phyloP scores from a whole-genome alignment of 64 coral and sea anemone genomes.

The Montipora foliosa region DNA sequence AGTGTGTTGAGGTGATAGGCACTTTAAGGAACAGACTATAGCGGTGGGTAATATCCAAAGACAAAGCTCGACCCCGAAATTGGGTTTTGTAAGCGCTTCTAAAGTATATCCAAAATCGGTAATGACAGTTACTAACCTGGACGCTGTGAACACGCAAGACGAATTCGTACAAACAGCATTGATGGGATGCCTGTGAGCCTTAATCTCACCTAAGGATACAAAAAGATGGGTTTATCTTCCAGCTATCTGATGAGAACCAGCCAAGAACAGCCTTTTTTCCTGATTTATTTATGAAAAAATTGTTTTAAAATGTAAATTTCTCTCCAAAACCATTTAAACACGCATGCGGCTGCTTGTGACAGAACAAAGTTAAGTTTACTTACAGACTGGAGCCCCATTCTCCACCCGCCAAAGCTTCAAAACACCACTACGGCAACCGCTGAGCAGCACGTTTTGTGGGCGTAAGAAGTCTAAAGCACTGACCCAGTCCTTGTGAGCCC shows the following conservation, averaged over 20 bases:
- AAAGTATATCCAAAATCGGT: too few species aligned
- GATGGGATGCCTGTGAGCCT: slow-evolving; percentile 95
- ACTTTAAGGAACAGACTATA: too few species aligned
- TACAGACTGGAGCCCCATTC: slow-evolving; percentile 81
- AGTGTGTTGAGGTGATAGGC: too few species aligned
- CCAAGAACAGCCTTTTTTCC: too few species aligned
- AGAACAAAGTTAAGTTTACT: slow-evolving; percentile 30
- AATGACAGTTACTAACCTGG: slow-evolving; percentile 63
- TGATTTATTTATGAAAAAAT: too few species aligned
- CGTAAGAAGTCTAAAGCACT: slow-evolving; percentile 90
- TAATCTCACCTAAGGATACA: slow-evolving; percentile 83
- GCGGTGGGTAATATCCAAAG: too few species aligned
- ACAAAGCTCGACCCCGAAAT: too few species aligned
- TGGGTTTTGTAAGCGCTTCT: too few species aligned
- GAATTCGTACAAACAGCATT: slow-evolving; percentile 97
- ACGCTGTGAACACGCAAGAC: slow-evolving; percentile 92
- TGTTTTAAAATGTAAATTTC: too few species aligned
- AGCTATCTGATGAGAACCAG: too few species aligned
- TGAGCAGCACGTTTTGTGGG: slow-evolving; percentile 82
- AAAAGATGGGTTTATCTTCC: background rate
- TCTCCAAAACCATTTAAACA: background rate
- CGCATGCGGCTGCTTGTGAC: too few species aligned
- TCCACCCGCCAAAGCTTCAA: slow-evolving; percentile 94
- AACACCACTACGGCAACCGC: slow-evolving; percentile 93
- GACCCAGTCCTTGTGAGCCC: slow-evolving; percentile 98